Evolutionary conservation across 1,140 invertebrate species (phyloP), one percentile per base, ranked within the genome.

Genomic region (Hyles vespertilio): DNA sequence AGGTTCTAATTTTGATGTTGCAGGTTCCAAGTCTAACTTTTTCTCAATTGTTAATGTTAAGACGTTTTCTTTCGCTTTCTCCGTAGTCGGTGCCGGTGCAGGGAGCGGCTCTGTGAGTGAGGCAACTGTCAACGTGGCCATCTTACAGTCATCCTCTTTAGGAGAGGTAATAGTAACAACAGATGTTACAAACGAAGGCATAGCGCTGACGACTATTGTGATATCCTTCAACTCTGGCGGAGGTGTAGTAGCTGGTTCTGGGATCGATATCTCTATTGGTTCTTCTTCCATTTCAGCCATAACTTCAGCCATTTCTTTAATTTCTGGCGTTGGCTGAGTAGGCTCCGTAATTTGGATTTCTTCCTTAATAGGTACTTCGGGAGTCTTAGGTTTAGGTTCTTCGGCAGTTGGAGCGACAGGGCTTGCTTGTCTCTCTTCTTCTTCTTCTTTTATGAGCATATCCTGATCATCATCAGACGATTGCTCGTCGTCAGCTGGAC

Each of bases 401-500:
- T 81, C 69, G 46, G 67, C 54, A 36, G 63, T 52, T 49, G 67
- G 46, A 50, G 55, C 44, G n/a, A 62, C 58, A 32, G 78, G 75
- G 56, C 69, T 77, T 0, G 67, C 58, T 59, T 76, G 62, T 46
- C 75, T 69, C 46, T 69, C 63, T 43, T 74, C 71, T 50, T 69
- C 68, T 67, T 91, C 71, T 32, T 64, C 67, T 60, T 90, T 85
- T 45, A 91, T 90, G 8, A 87, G 74, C 11, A 87, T 83, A 74
- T 90, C 85, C 44, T 91, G 77, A 62, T 92, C 91, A 70, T 92
- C 91, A 36, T 91, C 91, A 22, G 90, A 90, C n/a, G 89, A 90
- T 45, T 89, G 88, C 64, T 91, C 91, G 60, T 87, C 89, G 70
- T 89, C 89, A 45, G 84, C 86, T 11, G 87, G 87, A 61, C 87